Conservation (phyloP, 2,797 vertebrate genomes). For the Setipinna tenuifilis region DNA sequence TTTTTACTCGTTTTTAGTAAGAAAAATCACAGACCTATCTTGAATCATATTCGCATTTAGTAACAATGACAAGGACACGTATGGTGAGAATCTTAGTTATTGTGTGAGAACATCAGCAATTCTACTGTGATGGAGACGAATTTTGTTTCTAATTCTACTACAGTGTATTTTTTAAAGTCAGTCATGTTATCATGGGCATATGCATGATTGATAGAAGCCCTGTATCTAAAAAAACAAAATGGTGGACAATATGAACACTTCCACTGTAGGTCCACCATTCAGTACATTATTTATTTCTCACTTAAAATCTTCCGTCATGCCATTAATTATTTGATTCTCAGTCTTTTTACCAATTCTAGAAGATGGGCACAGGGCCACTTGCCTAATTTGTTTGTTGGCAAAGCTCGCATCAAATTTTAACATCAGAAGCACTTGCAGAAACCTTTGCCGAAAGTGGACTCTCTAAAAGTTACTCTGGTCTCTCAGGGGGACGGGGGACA, state of each 20-base stretch:
- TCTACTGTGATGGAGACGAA: too few relatives aligned
- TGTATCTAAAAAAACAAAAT: background rate
- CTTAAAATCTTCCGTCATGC: background rate
- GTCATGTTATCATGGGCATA: too few relatives aligned
- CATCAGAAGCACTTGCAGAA: background rate
- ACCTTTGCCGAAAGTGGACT: slow-evolving; percentile 5
- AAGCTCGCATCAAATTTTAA: background rate
- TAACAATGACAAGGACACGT: too few relatives aligned
- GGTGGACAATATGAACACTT: background rate
- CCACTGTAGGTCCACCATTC: background rate
- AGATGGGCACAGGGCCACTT: background rate
- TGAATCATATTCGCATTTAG: too few relatives aligned
- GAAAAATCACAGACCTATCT: too few relatives aligned
- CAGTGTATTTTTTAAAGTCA: background rate
- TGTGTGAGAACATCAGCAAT: background rate
- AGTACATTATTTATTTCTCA: background rate
- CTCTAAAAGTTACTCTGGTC: background rate
- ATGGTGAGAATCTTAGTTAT: background rate
- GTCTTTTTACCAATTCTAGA: background rate
- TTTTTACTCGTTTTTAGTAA: too few relatives aligned
- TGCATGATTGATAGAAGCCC: background rate
- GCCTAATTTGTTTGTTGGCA: slow-evolving; percentile 14
- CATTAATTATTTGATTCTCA: background rate
- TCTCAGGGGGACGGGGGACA: background rate
- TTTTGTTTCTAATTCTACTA: background rate